Conservation (phyloP, 1,140 invertebrate species). For the Micrasema minimum region DNA sequence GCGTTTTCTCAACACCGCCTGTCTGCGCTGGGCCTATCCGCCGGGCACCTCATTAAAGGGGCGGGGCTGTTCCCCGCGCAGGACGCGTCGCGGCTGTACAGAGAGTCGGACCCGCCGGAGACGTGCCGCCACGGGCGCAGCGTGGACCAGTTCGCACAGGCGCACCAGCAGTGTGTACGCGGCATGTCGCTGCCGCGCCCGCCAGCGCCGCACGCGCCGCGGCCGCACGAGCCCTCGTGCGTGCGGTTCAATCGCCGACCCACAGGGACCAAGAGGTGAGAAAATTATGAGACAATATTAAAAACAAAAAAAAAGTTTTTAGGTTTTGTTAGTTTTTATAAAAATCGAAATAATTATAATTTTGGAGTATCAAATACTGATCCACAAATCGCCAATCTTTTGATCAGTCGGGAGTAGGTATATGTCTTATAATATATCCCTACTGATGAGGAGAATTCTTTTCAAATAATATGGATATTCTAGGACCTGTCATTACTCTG, state of each 20-base stretch:
- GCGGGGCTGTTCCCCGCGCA: conserved; percentile 65
- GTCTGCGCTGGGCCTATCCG: conserved; percentile 62
- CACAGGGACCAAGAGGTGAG: conserved; percentile 61
- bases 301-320: too few relatives aligned
- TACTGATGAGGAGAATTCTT: too few relatives aligned
- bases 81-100: conserved; percentile 64
- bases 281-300: too few relatives aligned
- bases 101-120: conserved; percentile 63
- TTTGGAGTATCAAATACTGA: too few relatives aligned
- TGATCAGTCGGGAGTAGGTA: too few relatives aligned
- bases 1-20: conserved; percentile 66
- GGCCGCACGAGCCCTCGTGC: conserved; percentile 64
- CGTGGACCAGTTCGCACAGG: conserved; percentile 65
- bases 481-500: too few relatives aligned
- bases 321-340: too few relatives aligned
- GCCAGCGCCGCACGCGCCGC: conserved; percentile 55
- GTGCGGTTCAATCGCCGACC: conserved; percentile 63
- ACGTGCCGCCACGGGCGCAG: conserved; percentile 63
- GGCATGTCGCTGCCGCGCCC: conserved; percentile 54
- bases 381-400: too few relatives aligned
- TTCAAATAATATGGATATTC: too few relatives aligned
- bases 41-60: conserved; percentile 65
- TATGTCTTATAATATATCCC: too few relatives aligned
- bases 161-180: conserved; percentile 65
- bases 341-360: too few relatives aligned